These are phyloP conservation scores for Romanogobio albipinnatus DNA, from an alignment of 2,113 vertebrate species.

Conservation along the genomic window DNA sequence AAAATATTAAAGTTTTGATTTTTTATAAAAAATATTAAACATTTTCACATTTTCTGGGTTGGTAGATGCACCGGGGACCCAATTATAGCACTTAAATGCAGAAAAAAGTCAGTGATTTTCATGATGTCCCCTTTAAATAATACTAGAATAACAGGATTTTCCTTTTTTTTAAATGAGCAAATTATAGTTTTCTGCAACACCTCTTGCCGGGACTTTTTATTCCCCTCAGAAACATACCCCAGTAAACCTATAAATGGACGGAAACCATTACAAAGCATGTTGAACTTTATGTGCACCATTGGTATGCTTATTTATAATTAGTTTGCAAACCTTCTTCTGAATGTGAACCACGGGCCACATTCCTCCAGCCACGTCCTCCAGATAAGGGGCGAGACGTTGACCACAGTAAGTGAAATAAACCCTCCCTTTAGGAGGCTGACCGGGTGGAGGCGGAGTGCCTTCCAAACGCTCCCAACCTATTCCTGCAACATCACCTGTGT, in stretches of 20 bases:
- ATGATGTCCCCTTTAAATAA: too few species aligned
- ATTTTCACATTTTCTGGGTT: too few species aligned
- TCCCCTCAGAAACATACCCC: neutral
- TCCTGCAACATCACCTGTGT: slow-evolving; percentile 89
- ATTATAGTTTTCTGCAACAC: neutral
- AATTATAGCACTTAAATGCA: too few species aligned
- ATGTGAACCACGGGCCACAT: slow-evolving; percentile 99
- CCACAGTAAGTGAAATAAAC: slow-evolving; percentile 99
- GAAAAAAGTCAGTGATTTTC: too few species aligned
- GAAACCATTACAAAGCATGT: neutral
- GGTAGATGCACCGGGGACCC: too few species aligned
- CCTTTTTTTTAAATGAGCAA: too few species aligned
- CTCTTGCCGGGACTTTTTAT: neutral
- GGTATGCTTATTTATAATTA: neutral
- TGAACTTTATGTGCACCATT: too few species aligned
- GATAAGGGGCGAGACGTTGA: slow-evolving; percentile 86
- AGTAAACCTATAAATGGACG: neutral
- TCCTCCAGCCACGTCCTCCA: slow-evolving; percentile 95
- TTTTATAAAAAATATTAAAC: too few species aligned
- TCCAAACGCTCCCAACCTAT: slow-evolving; percentile 97
- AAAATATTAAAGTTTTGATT: too few species aligned
- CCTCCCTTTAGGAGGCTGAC: slow-evolving; percentile 93
- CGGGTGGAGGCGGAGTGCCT: slow-evolving; percentile 92
- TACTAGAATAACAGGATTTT: too few species aligned
- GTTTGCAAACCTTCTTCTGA: slow-evolving; percentile 88